Base-by-base conservation (phyloP, 1,140 invertebrate genomes). In the Anoplophora glabripennis region DNA sequence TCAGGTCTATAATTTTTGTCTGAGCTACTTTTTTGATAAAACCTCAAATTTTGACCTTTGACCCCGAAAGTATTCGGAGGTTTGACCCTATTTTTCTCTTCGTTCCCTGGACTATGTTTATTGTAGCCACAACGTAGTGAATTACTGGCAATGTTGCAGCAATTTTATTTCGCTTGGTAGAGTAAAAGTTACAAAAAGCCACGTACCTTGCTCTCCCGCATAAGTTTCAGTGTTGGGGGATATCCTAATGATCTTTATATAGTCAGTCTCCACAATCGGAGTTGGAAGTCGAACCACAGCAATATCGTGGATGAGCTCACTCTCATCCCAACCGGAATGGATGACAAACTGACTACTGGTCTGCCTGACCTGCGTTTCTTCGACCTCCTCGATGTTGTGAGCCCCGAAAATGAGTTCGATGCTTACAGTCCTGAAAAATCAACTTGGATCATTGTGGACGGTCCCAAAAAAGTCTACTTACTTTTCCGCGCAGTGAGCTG, bases 401-500 rank as follows among this genome's bases (percentile, higher is more conserved):
- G 53, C 59, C n/a, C 59, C 59, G 10, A 57, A 46, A 40, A 61
- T 17, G 14, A 61, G n/a, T 8, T 28, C 37, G 28, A 46, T 41
- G 7, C 21, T 34, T 0, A 38, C 10, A 33, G 34, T 47, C 15
- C 53, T 61, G 34, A 44, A 61, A 57, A 47, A 35, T 7, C 0
- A 53, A 49, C 14, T 11, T 5, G 8, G 17, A 15, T 8, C 21
- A 28, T 28, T 5, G 5, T 5, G 3, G 21, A 28, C 21, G 5
- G 2, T 28, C 21, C 21, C 21, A 28, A 2, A 28, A n/a, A 28
- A 2, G 10, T 18, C 9, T 35, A 51, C 48, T 14, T 52, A 62
- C 60, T 40, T 46, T 12, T 68, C 44, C 9, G 28, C 77, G 66
- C 83, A 84, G 66, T 84, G 83, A n/a, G 82, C 82, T 0, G 83